phyloP scores from a whole-genome alignment of 1,140 invertebrate genomes.

The Chironomus tepperi region DNA sequence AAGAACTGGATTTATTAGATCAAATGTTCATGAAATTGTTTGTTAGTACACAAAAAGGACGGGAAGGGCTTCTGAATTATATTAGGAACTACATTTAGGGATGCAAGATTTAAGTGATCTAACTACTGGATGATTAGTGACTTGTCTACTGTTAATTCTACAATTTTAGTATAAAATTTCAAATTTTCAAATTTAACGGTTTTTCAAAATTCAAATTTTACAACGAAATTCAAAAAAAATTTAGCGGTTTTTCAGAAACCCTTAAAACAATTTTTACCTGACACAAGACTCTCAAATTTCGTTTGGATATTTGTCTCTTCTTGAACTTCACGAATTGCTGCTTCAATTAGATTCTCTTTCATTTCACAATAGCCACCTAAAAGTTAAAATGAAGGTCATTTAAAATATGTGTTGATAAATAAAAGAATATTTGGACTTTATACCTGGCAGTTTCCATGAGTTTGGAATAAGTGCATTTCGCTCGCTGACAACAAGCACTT shows the following conservation, averaged over 20 bases:
- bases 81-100: no score
- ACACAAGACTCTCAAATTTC: slow-evolving; percentile 62
- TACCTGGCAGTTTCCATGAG: slow-evolving; percentile 86
- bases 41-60: no score
- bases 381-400: background rate
- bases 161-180: no score
- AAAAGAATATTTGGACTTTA: slow-evolving; percentile 41
- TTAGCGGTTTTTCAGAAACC: no score
- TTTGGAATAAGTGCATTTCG: slow-evolving; percentile 50
- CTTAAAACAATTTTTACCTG: background rate
- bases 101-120: no score
- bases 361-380: slow-evolving; percentile 1
- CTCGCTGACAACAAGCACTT: slow-evolving; percentile 74
- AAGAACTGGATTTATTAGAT: slow-evolving; percentile 1
- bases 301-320: slow-evolving; percentile 81
- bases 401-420: background rate
- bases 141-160: no score
- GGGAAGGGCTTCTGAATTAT: no score
- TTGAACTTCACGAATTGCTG: slow-evolving; percentile 72
- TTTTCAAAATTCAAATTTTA: no score
- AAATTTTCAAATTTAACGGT: no score
- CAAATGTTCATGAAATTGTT: no score
- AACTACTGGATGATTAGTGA: no score
- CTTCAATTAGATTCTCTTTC: slow-evolving; percentile 65
- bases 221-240: no score